These are phyloP conservation scores for Amphimallon solstitiale DNA, from an alignment of 2,888 invertebrate species.

Conservation along the genomic window DNA sequence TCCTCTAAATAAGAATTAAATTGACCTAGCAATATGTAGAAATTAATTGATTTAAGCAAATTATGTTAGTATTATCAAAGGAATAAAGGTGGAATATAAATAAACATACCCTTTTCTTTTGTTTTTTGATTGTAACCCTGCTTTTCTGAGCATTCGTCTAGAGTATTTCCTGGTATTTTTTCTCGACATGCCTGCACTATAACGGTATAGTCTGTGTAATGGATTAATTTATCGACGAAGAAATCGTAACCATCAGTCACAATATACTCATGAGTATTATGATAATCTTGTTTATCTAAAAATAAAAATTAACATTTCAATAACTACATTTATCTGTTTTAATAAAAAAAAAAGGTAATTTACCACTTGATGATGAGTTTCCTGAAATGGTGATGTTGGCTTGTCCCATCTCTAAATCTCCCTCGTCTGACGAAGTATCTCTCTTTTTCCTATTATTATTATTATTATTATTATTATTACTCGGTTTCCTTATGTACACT, in stretches of 20 bases:
- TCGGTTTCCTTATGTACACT: slow-evolving; percentile 69
- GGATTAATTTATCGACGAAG: slow-evolving; percentile 73
- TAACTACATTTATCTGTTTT: no score
- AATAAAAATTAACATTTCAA: slow-evolving; percentile 8
- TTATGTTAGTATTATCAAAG: no score
- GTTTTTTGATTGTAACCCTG: slow-evolving; percentile 34
- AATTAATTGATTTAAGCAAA: no score
- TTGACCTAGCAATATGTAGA: no score
- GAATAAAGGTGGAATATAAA: neutral
- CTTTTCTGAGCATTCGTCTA: slow-evolving; percentile 43
- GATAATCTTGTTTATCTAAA: slow-evolving; percentile 50
- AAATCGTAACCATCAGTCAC: slow-evolving; percentile 61
- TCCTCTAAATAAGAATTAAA: no score
- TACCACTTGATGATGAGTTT: slow-evolving; percentile 1
- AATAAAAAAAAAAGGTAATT: neutral
- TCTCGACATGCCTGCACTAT: slow-evolving; percentile 82
- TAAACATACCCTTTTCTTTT: slow-evolving; percentile 20
- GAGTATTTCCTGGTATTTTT: slow-evolving; percentile 61
- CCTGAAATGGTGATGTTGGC: neutral
- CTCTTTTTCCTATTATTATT: slow-evolving; percentile 25
- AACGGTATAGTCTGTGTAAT: slow-evolving; percentile 82
- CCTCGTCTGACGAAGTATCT: neutral
- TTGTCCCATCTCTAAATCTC: neutral
- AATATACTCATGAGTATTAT: no score
- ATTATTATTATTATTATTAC: slow-evolving; percentile 17